phyloP scores from a whole-genome alignment of 37 sponge, comb jelly and placozoan species.

The Agelas oroides region DNA sequence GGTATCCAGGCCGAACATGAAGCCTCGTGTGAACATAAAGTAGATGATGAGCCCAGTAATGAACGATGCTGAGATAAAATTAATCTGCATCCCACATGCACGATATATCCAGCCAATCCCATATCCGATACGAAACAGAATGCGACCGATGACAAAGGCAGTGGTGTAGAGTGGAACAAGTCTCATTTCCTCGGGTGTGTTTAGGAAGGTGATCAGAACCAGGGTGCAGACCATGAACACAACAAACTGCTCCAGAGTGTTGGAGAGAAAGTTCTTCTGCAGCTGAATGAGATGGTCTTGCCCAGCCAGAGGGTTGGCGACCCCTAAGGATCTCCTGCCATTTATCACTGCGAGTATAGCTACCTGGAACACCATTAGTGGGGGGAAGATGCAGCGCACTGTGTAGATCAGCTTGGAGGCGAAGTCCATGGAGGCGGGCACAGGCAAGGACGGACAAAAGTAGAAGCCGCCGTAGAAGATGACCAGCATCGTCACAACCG shows the following conservation, averaged over 20 bases:
- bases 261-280: conserved; percentile 45
- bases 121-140: conserved; percentile 67
- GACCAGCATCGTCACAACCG: neutral
- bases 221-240: neutral
- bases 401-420: conserved; percentile 40
- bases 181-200: conserved; percentile 48
- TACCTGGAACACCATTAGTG: conserved; percentile 19
- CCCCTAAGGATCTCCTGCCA: neutral
- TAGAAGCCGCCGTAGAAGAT: conserved; percentile 37
- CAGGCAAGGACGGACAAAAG: conserved; percentile 19
- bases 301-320: conserved; percentile 49
- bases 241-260: conserved; percentile 63
- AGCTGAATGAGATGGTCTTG: conserved; percentile 50
- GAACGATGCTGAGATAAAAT: conserved; percentile 11
- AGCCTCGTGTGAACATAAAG: conserved; percentile 45
- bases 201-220: conserved; percentile 15
- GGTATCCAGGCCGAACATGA: neutral
- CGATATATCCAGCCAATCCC: conserved; percentile 46
- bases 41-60: conserved; percentile 19
- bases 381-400: conserved; percentile 46
- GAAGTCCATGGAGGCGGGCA: conserved; percentile 29
- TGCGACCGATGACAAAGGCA: conserved; percentile 41
- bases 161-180: conserved; percentile 47
- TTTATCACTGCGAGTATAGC: neutral
- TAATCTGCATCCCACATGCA: conserved; percentile 43